Evolutionary conservation across 2,888 invertebrate genomes (phyloP), one percentile per base, ranked within the genome.

Genomic region (Drosophila tanythrix): DNA sequence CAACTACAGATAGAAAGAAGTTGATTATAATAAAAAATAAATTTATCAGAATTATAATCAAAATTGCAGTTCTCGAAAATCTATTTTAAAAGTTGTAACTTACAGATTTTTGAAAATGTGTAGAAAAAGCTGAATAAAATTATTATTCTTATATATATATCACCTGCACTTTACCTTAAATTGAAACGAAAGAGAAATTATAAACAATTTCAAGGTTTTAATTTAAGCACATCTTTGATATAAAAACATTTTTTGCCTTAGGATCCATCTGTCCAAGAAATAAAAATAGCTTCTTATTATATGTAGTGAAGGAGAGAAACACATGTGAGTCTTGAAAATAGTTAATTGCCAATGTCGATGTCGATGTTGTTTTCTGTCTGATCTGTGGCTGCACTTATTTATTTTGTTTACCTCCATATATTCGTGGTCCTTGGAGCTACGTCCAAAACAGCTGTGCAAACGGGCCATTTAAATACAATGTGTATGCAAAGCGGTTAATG

Each of bases 381-480:
- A 62, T 74, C 62, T 62, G 35, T 36, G 53, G 50, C 29, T 36
- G 31, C 18, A 63, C 48, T 27, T 65, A 50, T 72, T 67, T 33
- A 31, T 38, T 46, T 46, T 46, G 25, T 46, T 46, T 46, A 25
- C 46, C 46, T 46, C 33, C 31, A 48, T 59, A 53, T 76, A 71
- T 66, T 33, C 60, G 48, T 65, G 40, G 63, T 78, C 74, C 76
- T 66, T 50, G 53, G 50, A 13, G 10, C 35, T 18, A 31, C 48
- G 27, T 8, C 11, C 4, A 75, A 79, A 84, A 80, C 84, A 84
- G 78, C 81, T 84, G 84, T 71, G n/a, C 21, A 78, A 80, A 78
- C 58, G 56, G 56, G 33, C 73, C 70, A 55, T 59, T 72, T 65
- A 55, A 71, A 60, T 62, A 50, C 74, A 70, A 74, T 15, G 15